Evolutionary conservation across 2,113 vertebrate genomes (phyloP), one percentile per base, ranked within the genome.

Genomic region (Pan paniscus): DNA sequence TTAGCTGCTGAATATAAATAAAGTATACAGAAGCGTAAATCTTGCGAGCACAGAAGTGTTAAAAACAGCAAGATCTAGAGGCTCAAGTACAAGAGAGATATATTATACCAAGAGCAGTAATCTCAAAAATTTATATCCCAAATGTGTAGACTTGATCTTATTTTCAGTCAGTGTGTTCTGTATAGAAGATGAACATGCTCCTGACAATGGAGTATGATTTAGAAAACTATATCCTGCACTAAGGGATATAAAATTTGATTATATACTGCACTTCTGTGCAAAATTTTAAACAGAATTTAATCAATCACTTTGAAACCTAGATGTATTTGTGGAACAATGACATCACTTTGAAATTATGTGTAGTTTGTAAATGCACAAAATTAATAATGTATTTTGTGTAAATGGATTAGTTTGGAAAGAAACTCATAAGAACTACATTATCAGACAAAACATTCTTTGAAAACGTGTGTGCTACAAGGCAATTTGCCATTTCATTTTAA

Each of bases 1-100:
- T 94, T 67, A 84, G 43, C 9, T 85, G 46, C 6, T 90, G 70
- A 96, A 95, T 94, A 93, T 96, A 92, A 97, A 90, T 83, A 82
- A 97, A 96, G n/a, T 88, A 79, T 64, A 73, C 32, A 75, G 46
- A 16, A 10, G 14, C n/a, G 85, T 97, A 95, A 97, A 97, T 97
- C 61, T 88, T 90, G 4, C 2, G 92, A 90, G n/a, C n/a, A 89
- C 73, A 96, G 93, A 96, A 85, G 46, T 93, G 83, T 35, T 94
- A 95, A 96, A 97, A 97, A 82, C 11, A 75, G 35, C 35, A 97
- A 97, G 96, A 96, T 97, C 92, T 97, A 97, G 52, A 94, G 72
- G 18, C 40, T 90, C 80, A 57, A 83, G 87, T 86, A 72, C 46
- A 43, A 95, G 55, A 96, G 3, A 98, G 90, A 98, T 96, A 97